Evolutionary conservation across 2,113 vertebrate genomes (phyloP).

Genomic region (Mormyrus lacerda): DNA sequence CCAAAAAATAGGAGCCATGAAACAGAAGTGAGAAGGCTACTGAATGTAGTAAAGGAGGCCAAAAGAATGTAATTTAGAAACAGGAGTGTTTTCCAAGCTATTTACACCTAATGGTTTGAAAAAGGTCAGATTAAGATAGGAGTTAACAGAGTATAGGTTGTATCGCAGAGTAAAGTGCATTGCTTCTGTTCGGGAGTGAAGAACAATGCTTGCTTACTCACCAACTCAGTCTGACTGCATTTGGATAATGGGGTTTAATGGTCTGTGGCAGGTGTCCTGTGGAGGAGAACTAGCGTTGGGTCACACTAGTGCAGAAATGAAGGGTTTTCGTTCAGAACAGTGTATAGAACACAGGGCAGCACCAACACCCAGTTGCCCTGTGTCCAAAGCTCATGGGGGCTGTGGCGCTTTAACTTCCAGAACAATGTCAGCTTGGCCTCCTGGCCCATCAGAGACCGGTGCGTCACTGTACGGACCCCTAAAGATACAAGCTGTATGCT

Average conservation of each 20-base stretch:
- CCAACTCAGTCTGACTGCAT: background rate
- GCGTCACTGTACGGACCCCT: background rate
- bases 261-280: background rate
- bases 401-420: slow-evolving; percentile 8
- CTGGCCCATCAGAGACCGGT: background rate
- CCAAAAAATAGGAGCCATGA: background rate
- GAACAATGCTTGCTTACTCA: background rate
- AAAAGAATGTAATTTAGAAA: background rate
- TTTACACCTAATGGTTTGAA: background rate
- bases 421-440: slow-evolving; percentile 29
- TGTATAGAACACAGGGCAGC: background rate
- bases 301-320: background rate
- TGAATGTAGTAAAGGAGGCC: background rate
- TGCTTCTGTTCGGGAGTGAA: background rate
- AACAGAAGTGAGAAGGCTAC: background rate
- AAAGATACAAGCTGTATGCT: background rate
- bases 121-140: background rate
- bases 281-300: background rate
- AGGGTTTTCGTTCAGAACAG: background rate
- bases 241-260: background rate
- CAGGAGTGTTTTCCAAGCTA: background rate
- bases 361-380: background rate
- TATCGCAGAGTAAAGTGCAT: background rate
- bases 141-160: background rate
- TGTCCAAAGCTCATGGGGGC: background rate